Conservation (phyloP, 1,140 invertebrate genomes). For the Temnothorax longispinosus region DNA sequence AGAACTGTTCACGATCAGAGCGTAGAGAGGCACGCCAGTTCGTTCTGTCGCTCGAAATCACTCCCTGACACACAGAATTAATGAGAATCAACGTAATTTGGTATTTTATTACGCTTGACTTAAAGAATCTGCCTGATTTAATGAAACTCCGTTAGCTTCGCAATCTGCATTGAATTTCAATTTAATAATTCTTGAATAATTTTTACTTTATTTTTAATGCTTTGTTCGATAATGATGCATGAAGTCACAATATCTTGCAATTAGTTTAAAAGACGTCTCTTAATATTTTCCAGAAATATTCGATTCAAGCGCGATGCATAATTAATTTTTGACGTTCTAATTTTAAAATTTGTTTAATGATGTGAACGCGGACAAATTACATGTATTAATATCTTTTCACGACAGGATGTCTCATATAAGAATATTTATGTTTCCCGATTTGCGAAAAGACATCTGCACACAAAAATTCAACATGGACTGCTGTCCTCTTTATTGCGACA, state of each 20-base stretch:
- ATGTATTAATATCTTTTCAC: background rate
- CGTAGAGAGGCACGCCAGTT: background rate
- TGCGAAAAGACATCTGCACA: background rate
- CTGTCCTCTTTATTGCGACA: background rate
- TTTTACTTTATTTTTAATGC: background rate
- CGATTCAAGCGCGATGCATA: background rate
- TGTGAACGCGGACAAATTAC: background rate
- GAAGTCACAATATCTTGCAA: background rate
- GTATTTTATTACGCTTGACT: background rate
- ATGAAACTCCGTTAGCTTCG: background rate
- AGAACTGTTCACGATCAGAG: slow-evolving; percentile 27
- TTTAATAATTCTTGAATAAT: slow-evolving; percentile 6
- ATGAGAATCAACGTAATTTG: background rate
- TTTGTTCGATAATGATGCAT: background rate
- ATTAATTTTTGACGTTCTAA: slow-evolving; percentile 6
- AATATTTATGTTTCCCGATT: background rate
- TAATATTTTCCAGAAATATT: background rate
- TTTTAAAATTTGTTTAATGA: background rate
- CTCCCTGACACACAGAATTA: slow-evolving; percentile 12
- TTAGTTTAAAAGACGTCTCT: background rate
- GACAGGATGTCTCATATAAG: background rate
- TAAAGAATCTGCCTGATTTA: background rate
- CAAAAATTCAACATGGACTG: slow-evolving; percentile 10
- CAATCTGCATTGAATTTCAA: background rate
- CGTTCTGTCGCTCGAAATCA: slow-evolving; percentile 10